Conservation (phyloP, 2,888 invertebrate genomes). For the Autographa pulchrina region DNA sequence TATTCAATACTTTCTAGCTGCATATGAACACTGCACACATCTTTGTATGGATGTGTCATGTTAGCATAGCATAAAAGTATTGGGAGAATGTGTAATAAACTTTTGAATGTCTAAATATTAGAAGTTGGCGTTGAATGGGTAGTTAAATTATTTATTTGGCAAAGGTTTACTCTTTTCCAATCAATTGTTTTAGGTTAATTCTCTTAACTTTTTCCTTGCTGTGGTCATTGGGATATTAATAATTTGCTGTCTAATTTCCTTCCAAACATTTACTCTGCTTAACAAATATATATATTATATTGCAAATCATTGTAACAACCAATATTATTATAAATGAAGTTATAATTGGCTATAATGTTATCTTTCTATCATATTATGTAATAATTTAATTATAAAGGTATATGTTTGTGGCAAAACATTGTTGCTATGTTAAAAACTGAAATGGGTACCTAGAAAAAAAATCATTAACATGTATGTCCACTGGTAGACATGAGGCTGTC, state of each 20-base stretch:
- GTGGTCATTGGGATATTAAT: too few relatives aligned
- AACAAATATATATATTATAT: neutral
- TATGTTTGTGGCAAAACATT: constrained; percentile 1
- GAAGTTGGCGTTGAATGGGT: neutral
- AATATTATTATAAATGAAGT: neutral
- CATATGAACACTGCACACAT: constrained; percentile 29
- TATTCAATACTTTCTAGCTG: constrained; percentile 59
- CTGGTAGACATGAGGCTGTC: too few relatives aligned
- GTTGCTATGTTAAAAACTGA: constrained; percentile 12
- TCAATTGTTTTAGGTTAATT: too few relatives aligned
- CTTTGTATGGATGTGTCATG: constrained; percentile 28
- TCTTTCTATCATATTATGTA: neutral
- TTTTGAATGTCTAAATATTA: neutral
- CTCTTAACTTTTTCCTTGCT: too few relatives aligned
- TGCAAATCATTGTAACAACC: neutral
- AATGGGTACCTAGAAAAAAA: too few relatives aligned
- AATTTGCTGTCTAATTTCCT: too few relatives aligned
- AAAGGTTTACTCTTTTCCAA: too few relatives aligned
- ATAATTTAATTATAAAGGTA: neutral
- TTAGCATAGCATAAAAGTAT: neutral
- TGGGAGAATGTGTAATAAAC: neutral
- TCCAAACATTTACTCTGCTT: too few relatives aligned
- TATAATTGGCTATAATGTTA: too few relatives aligned
- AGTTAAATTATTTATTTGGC: too few relatives aligned
- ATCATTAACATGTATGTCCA: too few relatives aligned